These are phyloP conservation scores for Leptodactylus fallax DNA, from an alignment of 2,797 vertebrate genomes.

Conservation along the genomic window DNA sequence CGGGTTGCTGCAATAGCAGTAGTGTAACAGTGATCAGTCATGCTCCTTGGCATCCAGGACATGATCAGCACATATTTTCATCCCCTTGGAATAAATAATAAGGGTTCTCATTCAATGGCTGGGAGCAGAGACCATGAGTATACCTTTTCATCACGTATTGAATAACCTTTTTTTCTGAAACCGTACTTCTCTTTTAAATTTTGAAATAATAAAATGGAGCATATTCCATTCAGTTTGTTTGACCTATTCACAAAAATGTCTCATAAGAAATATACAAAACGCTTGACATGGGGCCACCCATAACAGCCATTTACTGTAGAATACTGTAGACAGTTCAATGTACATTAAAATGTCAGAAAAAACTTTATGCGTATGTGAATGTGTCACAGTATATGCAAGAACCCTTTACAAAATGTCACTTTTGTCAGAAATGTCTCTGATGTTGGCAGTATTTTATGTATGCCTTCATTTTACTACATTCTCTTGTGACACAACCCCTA, in stretches of 20 bases:
- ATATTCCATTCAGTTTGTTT: background rate
- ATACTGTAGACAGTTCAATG: background rate
- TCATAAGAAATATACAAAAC: background rate
- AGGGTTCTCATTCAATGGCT: too few species aligned
- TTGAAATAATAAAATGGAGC: background rate
- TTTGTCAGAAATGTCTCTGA: background rate
- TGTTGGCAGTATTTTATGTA: too few species aligned
- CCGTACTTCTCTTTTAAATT: background rate
- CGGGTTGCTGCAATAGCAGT: too few species aligned
- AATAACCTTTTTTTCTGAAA: background rate
- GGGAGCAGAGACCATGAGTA: too few species aligned
- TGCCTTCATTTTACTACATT: too few species aligned
- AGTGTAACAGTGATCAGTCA: too few species aligned
- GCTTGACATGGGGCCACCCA: background rate
- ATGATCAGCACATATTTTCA: too few species aligned
- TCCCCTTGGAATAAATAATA: too few species aligned
- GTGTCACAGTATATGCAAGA: background rate
- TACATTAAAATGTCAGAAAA: background rate
- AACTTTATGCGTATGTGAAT: background rate
- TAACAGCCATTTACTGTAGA: background rate
- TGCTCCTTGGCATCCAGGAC: too few species aligned
- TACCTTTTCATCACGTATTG: too few species aligned
- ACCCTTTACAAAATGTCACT: background rate
- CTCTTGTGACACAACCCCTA: background rate
- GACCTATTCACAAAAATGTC: background rate